Conservation (phyloP, 1,140 invertebrate genomes). For the Drosophila rufa region DNA sequence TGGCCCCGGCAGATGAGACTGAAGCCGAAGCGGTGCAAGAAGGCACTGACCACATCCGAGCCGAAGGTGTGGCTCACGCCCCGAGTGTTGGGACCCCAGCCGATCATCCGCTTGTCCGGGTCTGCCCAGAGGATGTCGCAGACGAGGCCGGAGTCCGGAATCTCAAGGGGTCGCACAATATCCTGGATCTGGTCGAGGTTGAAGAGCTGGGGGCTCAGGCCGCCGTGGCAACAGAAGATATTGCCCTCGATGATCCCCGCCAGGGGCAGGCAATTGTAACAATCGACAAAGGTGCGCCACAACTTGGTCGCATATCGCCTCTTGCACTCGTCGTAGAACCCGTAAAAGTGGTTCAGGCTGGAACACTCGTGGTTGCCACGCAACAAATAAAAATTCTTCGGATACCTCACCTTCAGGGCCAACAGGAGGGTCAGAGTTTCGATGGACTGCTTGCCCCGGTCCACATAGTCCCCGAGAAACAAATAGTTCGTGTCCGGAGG, state of each 20-base stretch:
- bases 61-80: constrained; percentile 98
- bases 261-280: constrained; percentile 97
- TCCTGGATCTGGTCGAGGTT: constrained; percentile 95
- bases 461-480: constrained; percentile 95
- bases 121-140: constrained; percentile 99
- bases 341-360: constrained; percentile 96
- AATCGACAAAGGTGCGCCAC: constrained; percentile 97
- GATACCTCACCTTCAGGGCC: constrained; percentile 98
- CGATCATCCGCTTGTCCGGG: constrained; percentile 93
- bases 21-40: constrained; percentile 96
- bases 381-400: constrained; percentile 93
- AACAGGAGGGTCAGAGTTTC: constrained; percentile 96
- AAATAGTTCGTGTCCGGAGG: constrained; percentile 99
- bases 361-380: constrained; percentile 94
- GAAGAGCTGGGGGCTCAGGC: constrained; percentile 93
- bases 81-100: constrained; percentile 97
- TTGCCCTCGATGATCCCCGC: constrained; percentile 97
- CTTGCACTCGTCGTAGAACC: constrained; percentile 98
- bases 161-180: constrained; percentile 96
- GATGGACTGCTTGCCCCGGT: constrained; percentile 92
- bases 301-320: constrained; percentile 97
- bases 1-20: constrained; percentile 98
- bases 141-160: constrained; percentile 95
- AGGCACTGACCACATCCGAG: constrained; percentile 95
- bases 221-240: constrained; percentile 98